These are phyloP conservation scores for Cryptoleucopteryx plumbea DNA, from an alignment of 2,113 vertebrate species.

Conservation along the genomic window DNA sequence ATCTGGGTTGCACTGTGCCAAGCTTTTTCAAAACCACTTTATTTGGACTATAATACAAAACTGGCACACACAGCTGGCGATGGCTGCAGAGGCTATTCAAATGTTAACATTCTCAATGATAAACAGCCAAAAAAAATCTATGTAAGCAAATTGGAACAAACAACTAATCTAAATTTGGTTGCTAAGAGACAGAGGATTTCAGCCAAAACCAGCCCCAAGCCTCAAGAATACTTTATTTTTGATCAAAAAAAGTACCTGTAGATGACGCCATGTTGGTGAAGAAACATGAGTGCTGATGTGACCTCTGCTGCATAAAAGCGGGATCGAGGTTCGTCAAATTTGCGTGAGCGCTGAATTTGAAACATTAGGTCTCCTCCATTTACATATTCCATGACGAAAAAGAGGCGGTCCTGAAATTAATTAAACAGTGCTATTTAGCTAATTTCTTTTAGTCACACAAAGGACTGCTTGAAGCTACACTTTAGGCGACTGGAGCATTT, in stretches of 20 bases:
- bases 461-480: not conserved
- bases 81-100: slow-evolving; percentile 69
- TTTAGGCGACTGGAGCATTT: not conserved
- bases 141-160: slow-evolving; percentile 72
- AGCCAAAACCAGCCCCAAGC: slow-evolving; percentile 36
- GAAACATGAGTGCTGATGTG: slow-evolving; percentile 97
- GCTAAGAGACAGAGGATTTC: slow-evolving; percentile 55
- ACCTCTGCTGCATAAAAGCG: slow-evolving; percentile 98
- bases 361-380: slow-evolving; percentile 99
- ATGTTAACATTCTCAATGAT: slow-evolving; percentile 73
- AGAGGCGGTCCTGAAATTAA: slow-evolving; percentile 91
- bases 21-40: slow-evolving; percentile 61
- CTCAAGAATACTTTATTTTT: slow-evolving; percentile 14
- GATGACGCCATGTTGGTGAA: slow-evolving; percentile 96
- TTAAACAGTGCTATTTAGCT: slow-evolving; percentile 42
- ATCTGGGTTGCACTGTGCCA: slow-evolving; percentile 60
- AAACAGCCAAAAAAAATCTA: slow-evolving; percentile 68
- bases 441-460: slow-evolving; percentile 6
- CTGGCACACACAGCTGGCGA: slow-evolving; percentile 72
- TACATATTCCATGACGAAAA: slow-evolving; percentile 99
- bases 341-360: slow-evolving; percentile 96
- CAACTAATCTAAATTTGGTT: slow-evolving; percentile 61
- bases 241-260: slow-evolving; percentile 83
- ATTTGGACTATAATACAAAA: slow-evolving; percentile 72
- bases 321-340: slow-evolving; percentile 95